Conservation (phyloP, 2,797 vertebrate genomes). For the Mus spretus region DNA sequence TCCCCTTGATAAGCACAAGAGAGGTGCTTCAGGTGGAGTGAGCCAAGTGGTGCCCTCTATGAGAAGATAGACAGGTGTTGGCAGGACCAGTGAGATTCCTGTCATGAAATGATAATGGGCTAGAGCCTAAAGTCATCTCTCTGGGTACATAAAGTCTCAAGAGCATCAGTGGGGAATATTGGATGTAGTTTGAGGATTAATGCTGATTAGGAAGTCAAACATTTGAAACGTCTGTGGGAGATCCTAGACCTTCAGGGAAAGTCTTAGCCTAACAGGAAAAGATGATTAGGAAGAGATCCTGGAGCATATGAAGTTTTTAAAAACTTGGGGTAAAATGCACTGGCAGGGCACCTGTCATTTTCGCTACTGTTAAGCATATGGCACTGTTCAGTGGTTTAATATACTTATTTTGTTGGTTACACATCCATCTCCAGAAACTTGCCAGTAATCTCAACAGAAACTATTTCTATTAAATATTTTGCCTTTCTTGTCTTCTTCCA, state of each 20-base stretch:
- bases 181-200: not conserved
- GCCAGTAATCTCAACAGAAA: too few species aligned
- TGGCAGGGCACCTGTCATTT: not conserved
- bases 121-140: not conserved
- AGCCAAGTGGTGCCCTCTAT: not conserved
- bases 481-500: too few species aligned
- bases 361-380: not conserved
- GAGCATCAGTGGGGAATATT: not conserved
- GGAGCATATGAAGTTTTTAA: too few species aligned
- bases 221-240: not conserved
- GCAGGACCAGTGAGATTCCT: too few species aligned
- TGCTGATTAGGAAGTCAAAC: not conserved
- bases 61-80: not conserved
- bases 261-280: not conserved
- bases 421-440: not conserved
- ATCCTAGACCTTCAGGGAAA: not conserved
- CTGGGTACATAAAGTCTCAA: not conserved
- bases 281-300: not conserved
- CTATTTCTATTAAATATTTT: too few species aligned
- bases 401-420: not conserved
- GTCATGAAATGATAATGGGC: not conserved
- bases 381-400: not conserved
- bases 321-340: not conserved
- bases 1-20: too few species aligned
- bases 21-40: accelerated